Percentiles rank a stretch among this genome's conserved stretches.
Conservation (phyloP, 2,113 vertebrate genomes). For the Cinclus cinclus region DNA sequence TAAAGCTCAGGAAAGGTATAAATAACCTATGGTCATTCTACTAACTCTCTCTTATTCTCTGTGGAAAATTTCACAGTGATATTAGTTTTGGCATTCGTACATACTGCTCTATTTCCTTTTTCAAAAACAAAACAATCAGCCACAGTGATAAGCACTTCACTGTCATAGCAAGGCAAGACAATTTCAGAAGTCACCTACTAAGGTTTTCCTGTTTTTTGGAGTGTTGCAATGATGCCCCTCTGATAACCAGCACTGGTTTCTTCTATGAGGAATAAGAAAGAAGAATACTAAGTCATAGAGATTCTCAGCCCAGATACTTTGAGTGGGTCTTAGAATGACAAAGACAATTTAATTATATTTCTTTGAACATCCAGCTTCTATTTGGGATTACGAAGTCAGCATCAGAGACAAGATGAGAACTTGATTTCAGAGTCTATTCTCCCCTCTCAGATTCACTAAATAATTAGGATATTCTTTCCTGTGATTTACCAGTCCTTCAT, state of each 20-base stretch:
- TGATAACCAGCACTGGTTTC: background rate
- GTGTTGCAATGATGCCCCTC: background rate
- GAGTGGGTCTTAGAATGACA: background rate
- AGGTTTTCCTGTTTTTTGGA: background rate
- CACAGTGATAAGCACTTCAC: background rate
- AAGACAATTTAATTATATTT: background rate
- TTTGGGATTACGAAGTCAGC: background rate
- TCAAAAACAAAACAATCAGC: background rate
- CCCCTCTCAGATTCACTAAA: background rate
- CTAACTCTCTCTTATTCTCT: background rate
- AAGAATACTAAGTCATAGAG: background rate
- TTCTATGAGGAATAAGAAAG: background rate
- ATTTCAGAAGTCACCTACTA: background rate
- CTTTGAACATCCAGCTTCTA: background rate
- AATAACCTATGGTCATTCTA: background rate
- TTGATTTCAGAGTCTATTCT: background rate
- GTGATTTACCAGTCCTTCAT: background rate
- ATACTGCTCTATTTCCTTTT: background rate
- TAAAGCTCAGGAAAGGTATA: background rate
- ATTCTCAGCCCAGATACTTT: background rate
- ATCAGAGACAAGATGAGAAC: background rate
- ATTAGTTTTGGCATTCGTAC: background rate
- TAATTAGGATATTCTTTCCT: background rate
- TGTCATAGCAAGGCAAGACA: background rate
- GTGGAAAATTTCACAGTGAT: background rate